Percentiles rank a stretch among this genome's conserved stretches.
phyloP scores from a whole-genome alignment of 2,113 vertebrate genomes.

The Callaeas wilsoni region DNA sequence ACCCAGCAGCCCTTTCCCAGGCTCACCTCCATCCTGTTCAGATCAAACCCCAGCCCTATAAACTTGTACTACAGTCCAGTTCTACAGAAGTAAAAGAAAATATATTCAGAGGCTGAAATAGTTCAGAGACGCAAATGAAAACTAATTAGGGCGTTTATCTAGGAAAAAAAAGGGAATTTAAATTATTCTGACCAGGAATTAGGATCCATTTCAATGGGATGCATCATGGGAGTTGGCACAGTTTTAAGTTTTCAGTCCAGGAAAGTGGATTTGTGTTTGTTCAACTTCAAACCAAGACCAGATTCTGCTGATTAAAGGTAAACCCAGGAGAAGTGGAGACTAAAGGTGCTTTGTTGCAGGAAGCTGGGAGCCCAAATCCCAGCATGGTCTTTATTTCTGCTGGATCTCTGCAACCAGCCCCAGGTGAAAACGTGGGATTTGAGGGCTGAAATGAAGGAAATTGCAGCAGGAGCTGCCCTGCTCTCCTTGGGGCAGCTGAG shows the following conservation, averaged over 20 bases:
- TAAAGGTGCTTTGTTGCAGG: neutral
- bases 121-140: neutral
- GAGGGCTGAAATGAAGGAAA: neutral
- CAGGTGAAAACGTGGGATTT: neutral
- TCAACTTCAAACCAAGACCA: neutral
- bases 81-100: neutral
- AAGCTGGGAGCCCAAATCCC: neutral
- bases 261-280: neutral
- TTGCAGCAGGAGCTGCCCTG: neutral
- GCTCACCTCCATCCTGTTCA: neutral
- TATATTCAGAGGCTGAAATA: neutral
- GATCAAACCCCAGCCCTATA: neutral
- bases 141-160: neutral
- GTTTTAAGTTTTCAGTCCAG: neutral
- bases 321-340: neutral
- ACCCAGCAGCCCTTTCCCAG: neutral
- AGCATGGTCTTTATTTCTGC: neutral
- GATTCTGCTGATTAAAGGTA: neutral
- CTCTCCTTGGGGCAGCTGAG: neutral
- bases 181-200: neutral
- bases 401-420: neutral
- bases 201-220: neutral
- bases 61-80: neutral
- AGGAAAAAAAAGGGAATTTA: neutral
- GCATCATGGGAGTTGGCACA: neutral